A percentile compares a stretch with the other conserved stretches of the same genome.
Evolutionary conservation across 2,113 vertebrate species (phyloP).

Genomic region (Pampusana beccarii): DNA sequence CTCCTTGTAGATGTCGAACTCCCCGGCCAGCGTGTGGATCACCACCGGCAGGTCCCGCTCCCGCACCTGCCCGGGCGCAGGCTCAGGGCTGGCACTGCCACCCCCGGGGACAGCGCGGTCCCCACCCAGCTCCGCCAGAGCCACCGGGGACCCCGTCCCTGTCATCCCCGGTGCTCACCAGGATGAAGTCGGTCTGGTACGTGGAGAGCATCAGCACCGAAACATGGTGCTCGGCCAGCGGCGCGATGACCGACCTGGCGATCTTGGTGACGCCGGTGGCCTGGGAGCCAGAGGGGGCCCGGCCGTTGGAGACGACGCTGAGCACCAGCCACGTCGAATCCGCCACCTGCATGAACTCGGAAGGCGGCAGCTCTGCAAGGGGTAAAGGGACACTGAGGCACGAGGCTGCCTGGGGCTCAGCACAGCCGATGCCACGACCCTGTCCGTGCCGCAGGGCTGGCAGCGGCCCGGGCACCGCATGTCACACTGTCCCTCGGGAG

Average conservation of each 20-base stretch:
- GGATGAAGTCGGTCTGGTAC: constrained; percentile 92
- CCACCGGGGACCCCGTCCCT: rapidly evolving
- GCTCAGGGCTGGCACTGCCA: background rate
- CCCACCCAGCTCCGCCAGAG: background rate
- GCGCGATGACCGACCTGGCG: constrained; percentile 91
- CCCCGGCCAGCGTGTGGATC: constrained; percentile 86
- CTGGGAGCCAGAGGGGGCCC: constrained; percentile 81
- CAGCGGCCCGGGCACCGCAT: rapidly evolving
- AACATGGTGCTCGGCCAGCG: constrained; percentile 93
- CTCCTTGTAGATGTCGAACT: constrained; percentile 93
- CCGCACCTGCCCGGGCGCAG: constrained; percentile 76
- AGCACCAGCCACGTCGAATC: constrained; percentile 93
- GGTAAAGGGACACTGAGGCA: background rate
- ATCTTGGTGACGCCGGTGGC: constrained; percentile 96
- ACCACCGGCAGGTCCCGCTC: constrained; percentile 92
- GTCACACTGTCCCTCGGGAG: rapidly evolving
- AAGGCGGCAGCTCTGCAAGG: constrained; percentile 84
- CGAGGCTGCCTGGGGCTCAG: rapidly evolving
- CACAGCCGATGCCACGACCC: rapidly evolving
- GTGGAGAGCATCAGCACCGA: constrained; percentile 97
- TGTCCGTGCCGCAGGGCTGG: rapidly evolving
- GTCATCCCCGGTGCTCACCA: constrained; percentile 67
- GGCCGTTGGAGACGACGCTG: constrained; percentile 90
- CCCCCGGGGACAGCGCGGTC: rapidly evolving
- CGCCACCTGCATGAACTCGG: constrained; percentile 90